Base-by-base conservation (phyloP, 2,797 vertebrate species). In the Gymnopithys bicolor region DNA sequence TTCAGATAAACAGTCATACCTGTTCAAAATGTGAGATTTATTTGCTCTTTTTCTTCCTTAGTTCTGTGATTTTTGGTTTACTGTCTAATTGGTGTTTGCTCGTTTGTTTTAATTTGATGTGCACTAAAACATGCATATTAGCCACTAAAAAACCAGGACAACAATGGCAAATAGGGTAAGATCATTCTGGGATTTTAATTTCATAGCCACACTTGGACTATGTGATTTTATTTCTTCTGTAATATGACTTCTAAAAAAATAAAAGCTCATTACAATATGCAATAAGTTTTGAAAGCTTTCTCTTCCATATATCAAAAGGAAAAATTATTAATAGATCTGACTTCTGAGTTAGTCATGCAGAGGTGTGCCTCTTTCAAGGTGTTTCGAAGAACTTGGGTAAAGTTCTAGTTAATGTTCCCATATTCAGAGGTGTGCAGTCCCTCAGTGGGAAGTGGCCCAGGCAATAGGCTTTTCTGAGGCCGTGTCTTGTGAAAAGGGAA, bases 401-500 rank as follows among this genome's bases (percentile, higher is more conserved):
- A 30, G 22, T 30, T 84, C 22, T 37, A 46, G 27, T 8, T 9
- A 15, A 18, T 8, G 10, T 53, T 71, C 4, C 3, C 0, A 0
- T 45, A 8, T 21, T 85, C 49, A 74, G 60, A 37, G 41, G 23
- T 69, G 28, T 18, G 35, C 2, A 1, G 17, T 67, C 49, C 48
- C 41, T 18, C 7, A 46, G 41, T 2, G 30, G 90, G 78, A 90
- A 70, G 56, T 35, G 21, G 24, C 67, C n/a, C 33, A 22, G 14
- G 48, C 28, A 73, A 19, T 1, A 0, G 27, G 32, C 25, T 90
- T 73, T 70, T 27, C 59, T 92, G 77, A 67, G n/a, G 15, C 23
- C 46, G 13, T 43, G 45, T 53, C 49, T 76, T 68, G 22, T 5
- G 7, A 89, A 95, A 87, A 89, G n/a, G 53, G 89, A 93, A 95